Conservation (phyloP, 2,888 invertebrate genomes). For the Ischnura elegans region DNA sequence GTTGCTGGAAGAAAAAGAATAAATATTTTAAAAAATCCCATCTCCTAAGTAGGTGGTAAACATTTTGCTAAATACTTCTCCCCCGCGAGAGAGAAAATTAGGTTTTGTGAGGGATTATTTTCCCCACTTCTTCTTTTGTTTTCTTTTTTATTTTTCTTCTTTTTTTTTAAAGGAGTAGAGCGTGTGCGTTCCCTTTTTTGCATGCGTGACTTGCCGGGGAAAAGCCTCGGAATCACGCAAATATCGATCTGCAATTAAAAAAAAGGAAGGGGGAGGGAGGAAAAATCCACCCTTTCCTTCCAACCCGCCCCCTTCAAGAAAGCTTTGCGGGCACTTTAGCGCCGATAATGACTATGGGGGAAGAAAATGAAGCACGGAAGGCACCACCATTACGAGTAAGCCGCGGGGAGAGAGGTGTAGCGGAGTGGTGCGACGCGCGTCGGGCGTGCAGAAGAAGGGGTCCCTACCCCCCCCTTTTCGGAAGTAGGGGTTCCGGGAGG, state of each 20-base stretch:
- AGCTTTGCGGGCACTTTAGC: constrained; percentile 61
- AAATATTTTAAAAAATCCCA: too few species aligned
- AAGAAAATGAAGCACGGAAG: constrained; percentile 64
- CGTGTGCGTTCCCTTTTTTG: constrained; percentile 27
- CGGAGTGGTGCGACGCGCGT: neutral
- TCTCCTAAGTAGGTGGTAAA: neutral
- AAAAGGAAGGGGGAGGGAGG: neutral
- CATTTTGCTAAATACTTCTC: constrained; percentile 17
- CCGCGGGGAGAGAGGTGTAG: too few species aligned
- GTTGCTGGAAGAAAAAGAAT: neutral
- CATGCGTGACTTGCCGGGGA: constrained; percentile 55
- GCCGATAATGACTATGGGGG: constrained; percentile 58
- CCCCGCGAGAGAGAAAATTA: constrained; percentile 33
- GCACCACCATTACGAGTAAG: constrained; percentile 40
- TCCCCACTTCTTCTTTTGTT: neutral
- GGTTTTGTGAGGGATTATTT: neutral
- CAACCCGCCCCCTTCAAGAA: constrained; percentile 53
- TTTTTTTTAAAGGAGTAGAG: neutral
- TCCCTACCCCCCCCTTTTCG: too few species aligned
- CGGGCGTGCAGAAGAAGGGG: neutral
- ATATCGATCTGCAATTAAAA: constrained; percentile 65
- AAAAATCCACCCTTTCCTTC: too few species aligned
- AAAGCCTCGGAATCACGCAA: constrained; percentile 51
- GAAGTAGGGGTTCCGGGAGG: too few species aligned
- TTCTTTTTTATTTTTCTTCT: neutral